Conservation (phyloP, 2,113 vertebrate genomes). For the Myiopsitta monachus region DNA sequence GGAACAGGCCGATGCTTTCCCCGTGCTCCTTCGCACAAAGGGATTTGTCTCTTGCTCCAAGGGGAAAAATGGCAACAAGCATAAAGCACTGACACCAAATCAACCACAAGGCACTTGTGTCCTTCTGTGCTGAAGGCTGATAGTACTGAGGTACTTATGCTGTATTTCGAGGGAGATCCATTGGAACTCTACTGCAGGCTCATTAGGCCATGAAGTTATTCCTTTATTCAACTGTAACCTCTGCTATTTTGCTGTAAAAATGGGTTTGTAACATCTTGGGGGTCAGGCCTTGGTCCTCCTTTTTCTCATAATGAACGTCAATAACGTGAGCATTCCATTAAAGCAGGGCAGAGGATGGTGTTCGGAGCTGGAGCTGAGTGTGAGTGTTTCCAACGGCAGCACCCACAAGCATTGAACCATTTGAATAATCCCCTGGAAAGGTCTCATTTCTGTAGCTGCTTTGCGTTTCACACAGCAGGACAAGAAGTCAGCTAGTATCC, state of each 20-base stretch:
- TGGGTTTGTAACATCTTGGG: not conserved
- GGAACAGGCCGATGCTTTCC: not conserved
- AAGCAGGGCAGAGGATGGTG: not conserved
- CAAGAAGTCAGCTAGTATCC: not conserved
- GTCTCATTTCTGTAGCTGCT: not conserved
- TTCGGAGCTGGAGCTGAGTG: not conserved
- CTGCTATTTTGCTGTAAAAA: not conserved
- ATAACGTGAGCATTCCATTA: fast-evolving
- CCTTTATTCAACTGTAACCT: not conserved
- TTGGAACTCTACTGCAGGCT: fast-evolving
- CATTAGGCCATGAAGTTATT: not conserved
- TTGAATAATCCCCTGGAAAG: not conserved
- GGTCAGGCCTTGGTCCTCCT: not conserved
- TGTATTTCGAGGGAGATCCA: not conserved
- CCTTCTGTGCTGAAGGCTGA: not conserved
- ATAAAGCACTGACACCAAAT: not conserved
- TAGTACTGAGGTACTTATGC: not conserved
- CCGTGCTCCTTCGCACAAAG: not conserved
- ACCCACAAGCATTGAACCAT: not conserved
- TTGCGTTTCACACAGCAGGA: not conserved
- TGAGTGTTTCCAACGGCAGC: not conserved
- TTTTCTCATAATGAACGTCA: not conserved
- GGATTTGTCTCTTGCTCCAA: not conserved
- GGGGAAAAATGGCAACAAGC: not conserved
- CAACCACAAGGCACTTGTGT: not conserved